Evolutionary conservation across 35 echinoderm and acorn worm genomes (phyloP), one percentile per base, ranked within the genome.

Genomic region (Anneissia japonica): DNA sequence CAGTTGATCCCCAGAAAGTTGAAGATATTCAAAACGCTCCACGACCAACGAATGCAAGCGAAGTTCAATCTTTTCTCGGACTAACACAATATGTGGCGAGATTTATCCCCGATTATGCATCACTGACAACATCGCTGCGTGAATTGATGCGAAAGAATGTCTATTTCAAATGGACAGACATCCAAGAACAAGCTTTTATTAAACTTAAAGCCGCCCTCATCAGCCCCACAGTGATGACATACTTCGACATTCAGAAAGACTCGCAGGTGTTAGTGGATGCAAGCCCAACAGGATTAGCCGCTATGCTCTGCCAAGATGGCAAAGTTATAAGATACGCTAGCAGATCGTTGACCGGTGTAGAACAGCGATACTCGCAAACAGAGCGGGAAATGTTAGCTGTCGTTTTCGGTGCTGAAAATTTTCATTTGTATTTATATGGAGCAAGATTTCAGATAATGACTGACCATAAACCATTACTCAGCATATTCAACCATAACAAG

Each of bases 371-470:
- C 36, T 91, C 89, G 32, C 83, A 91, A 72, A 91, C 89, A 13
- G 89, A 91, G 35, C 35, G 77, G 19, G 84, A 86, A 86, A 84
- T 46, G 28, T 46, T 91, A 46, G 84, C 89, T 31, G 81, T 87
- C n/a, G 84, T 91, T 0, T 91, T 76, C 74, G 76, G 39, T 13
- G 77, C 74, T 0, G 89, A 91, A 87, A 82, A 81, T 32, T 90
- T 90, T 39, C 81, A 84, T 30, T 72, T 93, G 76, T 93, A 93
- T 46, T n/a, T 93, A 9, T 55, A 80, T 74, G 87, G 92, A 1
- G 74, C 55, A n/a, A 46, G 16, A 33, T 93, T 90, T 34, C 81
- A 73, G n/a, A 55, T 89, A 36, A 74, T 45, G 29, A 86, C 83
- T 17, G 82, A 93, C 26, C 84, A 90, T 79, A 89, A 90, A 36